Base-by-base conservation (phyloP, 2,113 vertebrate genomes). In the Canis aureus region DNA sequence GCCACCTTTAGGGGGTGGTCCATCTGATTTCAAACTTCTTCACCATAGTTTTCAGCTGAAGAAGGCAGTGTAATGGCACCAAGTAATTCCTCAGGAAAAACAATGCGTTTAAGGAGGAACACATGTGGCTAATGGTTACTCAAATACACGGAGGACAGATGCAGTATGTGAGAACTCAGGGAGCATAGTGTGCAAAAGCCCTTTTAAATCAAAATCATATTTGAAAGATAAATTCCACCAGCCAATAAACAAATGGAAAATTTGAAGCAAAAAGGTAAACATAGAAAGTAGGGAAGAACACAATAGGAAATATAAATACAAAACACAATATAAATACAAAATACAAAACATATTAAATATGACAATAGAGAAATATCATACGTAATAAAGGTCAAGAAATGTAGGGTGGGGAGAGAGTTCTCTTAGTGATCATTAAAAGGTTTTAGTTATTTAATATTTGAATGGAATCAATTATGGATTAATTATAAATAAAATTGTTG, bases 1-100 rank as follows among this genome's bases (percentile, higher is more conserved):
- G 19, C 7, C 6, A 3, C 23, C 22, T 27, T 5, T 9, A 17
- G 57, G 11, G 7, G 10, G 27, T 0, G 2, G 25, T 12, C 51
- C 32, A 6, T 51, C 17, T 51, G 7, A 64, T 49, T 51, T 92
- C 25, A 22, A 22, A 5, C 15, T n/a, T 51, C 38, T 20, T 38
- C 38, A 23, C 8, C 19, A 11, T 0, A 20, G 29, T 23, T 53
- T 66, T 67, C 49, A 11, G 22, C 22, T 59, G 22, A 66, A 35
- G 55, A n/a, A 25, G 16, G 23, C 5, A 29, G 16, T 15, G 38
- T 38, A 20, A 57, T 11, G 3, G 5, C 16, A 20, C 51, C 11
- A 49, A 27, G 38, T 6, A 23, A 59, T 73, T 73, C 73, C 3
- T 55, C 49, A 64, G 81, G 82, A 73, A 80, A 53, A 11, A 17